phyloP scores from a whole-genome alignment of 2,888 invertebrate genomes.

The Diogma glabrata region DNA sequence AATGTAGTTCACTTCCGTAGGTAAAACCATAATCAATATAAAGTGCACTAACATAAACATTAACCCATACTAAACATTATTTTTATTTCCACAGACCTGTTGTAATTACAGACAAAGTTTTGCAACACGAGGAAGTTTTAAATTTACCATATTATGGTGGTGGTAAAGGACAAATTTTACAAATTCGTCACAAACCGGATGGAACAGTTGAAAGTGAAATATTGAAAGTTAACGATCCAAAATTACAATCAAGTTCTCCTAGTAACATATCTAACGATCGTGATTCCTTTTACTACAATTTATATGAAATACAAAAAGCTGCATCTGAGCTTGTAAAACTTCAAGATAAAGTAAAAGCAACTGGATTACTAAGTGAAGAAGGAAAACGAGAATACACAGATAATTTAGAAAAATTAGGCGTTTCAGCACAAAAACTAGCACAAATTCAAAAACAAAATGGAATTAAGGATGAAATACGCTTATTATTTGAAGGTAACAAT shows the following conservation, averaged over 20 bases:
- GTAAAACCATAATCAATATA: too few relatives aligned
- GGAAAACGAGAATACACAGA: slow-evolving; percentile 46
- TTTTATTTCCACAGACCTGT: too few relatives aligned
- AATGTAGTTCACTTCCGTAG: too few relatives aligned
- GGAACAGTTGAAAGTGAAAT: slow-evolving; percentile 42
- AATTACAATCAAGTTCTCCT: too few relatives aligned
- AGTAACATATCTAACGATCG: too few relatives aligned
- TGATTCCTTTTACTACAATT: slow-evolving; percentile 39
- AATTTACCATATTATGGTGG: slow-evolving; percentile 59
- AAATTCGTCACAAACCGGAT: slow-evolving; percentile 43
- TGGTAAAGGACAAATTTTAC: slow-evolving; percentile 54
- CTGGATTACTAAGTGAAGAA: slow-evolving; percentile 41
- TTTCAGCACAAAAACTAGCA: slow-evolving; percentile 45
- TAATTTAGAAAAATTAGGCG: slow-evolving; percentile 43
- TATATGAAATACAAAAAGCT: slow-evolving; percentile 45
- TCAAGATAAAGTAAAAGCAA: slow-evolving; percentile 47
- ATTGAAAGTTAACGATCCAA: slow-evolving; percentile 25
- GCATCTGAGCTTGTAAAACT: slow-evolving; percentile 47
- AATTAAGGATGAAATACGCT: slow-evolving; percentile 39
- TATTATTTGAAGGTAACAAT: slow-evolving; percentile 28
- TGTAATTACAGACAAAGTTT: too few relatives aligned
- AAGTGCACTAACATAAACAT: too few relatives aligned
- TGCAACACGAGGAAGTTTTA: slow-evolving; percentile 25
- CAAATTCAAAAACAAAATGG: slow-evolving; percentile 42
- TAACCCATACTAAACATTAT: too few relatives aligned